Evolutionary conservation across 2,113 vertebrate genomes (phyloP), one percentile per base, ranked within the genome.

Genomic region (Hiodon tergisus): DNA sequence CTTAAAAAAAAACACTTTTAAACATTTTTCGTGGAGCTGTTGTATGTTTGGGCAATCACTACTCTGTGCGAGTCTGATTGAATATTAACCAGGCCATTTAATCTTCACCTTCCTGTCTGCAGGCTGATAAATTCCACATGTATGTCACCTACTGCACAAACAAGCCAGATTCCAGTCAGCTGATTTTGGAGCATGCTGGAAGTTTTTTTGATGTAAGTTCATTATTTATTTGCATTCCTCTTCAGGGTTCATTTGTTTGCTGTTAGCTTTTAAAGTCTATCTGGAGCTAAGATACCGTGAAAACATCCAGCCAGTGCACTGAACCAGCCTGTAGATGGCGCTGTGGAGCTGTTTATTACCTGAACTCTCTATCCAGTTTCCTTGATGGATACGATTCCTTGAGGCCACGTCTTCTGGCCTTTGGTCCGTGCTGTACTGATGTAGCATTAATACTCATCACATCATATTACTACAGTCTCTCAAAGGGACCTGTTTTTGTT

Each of bases 91-190:
- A 62, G 61, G 14, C 11, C 4, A 4, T 63, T 57, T 57, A 57
- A 8, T 63, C 13, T 63, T 70, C 58, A 11, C 69, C 16, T 50
- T 31, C 14, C 13, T 74, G 50, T 87, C 81, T 77, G 50, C 85
- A 99, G 97, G 97, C 97, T 62, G 96, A 99, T 87, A 99, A 98
- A 87, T 99, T 99, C 88, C 96, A 99, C 86, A 98, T 99, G 94
- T 99, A 99, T 71, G 97, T 99, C 85, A 98, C 96, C 70, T 99
- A 99, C 89, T 99, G 97, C 90, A 95, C 97, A 89, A 99, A 99
- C 89, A 99, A 99, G 77, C 97, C 97, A 1, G 96, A 99, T 89
- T 99, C 97, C 87, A 99, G 86, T 81, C 90, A 98, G 77, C 92
- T 98, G 77, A 97, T 98, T 84, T 90, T 98, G 86, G 96, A 98